phyloP scores from a whole-genome alignment of 2,113 vertebrate genomes.

The Loxodonta africana region DNA sequence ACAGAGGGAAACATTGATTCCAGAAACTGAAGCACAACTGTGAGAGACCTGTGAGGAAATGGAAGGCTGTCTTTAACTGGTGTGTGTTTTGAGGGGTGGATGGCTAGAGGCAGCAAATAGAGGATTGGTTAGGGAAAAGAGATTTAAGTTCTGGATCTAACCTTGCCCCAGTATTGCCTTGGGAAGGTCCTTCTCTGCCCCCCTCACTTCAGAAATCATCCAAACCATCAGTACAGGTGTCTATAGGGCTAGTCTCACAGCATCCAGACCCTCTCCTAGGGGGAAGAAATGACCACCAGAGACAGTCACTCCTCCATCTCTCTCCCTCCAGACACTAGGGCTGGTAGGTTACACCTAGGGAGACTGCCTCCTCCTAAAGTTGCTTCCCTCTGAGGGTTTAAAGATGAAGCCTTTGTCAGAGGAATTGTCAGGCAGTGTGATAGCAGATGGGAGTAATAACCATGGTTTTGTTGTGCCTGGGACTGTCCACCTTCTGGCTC shows the following conservation, averaged over 20 bases:
- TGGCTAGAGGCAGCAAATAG: conserved; percentile 12
- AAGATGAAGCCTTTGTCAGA: neutral
- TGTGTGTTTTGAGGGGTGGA: neutral
- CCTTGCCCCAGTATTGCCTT: neutral
- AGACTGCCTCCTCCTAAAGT: neutral
- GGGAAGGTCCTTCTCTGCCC: neutral
- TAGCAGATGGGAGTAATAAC: neutral
- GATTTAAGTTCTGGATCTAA: conserved; percentile 14
- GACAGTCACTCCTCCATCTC: neutral
- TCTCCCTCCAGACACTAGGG: neutral
- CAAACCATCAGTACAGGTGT: neutral
- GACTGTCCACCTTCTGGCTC: neutral
- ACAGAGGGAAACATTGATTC: neutral
- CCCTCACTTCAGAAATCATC: neutral
- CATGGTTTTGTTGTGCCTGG: neutral
- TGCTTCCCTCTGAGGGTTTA: neutral
- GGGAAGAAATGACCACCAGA: conserved; percentile 28
- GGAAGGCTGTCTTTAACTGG: conserved; percentile 15
- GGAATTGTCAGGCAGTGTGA: neutral
- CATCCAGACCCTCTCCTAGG: neutral
- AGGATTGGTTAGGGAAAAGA: neutral
- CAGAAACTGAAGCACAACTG: neutral
- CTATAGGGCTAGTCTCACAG: neutral
- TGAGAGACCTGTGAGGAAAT: neutral
- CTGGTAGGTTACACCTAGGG: neutral